phyloP scores from a whole-genome alignment of 2,888 invertebrate genomes.

The Sthenelais limicola region DNA sequence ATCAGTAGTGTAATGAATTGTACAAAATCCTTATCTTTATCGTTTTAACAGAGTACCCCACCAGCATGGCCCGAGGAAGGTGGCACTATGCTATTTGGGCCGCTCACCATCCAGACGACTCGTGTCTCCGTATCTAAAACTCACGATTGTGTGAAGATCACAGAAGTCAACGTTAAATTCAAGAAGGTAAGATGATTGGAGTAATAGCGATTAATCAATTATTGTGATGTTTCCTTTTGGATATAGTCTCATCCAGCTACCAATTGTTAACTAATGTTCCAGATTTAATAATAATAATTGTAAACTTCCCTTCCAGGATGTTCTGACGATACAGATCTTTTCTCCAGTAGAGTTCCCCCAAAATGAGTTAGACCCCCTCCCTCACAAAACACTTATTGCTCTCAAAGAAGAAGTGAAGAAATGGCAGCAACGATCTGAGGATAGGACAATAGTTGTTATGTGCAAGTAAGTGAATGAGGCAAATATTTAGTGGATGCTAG shows the following conservation, averaged over 20 bases:
- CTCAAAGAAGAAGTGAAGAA: constrained; percentile 12
- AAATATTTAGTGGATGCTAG: not conserved
- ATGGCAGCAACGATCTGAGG: constrained; percentile 18
- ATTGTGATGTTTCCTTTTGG: too few relatives aligned
- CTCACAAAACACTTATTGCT: not conserved
- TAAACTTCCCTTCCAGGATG: too few relatives aligned
- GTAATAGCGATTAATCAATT: too few relatives aligned
- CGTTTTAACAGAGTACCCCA: not conserved
- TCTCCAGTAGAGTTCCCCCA: constrained; percentile 1
- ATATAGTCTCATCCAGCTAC: too few relatives aligned
- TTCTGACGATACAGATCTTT: too few relatives aligned
- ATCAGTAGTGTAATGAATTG: too few relatives aligned
- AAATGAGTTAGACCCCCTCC: not conserved
- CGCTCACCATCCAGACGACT: not conserved
- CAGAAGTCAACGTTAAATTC: not conserved
- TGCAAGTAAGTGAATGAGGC: constrained; percentile 7
- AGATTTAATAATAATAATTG: too few relatives aligned
- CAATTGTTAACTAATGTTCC: too few relatives aligned
- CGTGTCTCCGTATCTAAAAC: not conserved
- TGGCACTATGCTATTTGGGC: constrained; percentile 1
- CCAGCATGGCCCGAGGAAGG: constrained; percentile 13
- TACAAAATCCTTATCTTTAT: too few relatives aligned
- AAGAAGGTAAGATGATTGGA: not conserved
- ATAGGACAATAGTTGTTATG: constrained; percentile 12
- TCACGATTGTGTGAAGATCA: not conserved